Conservation (phyloP, 2,888 invertebrate genomes). For the Lycophotia porphyrea region DNA sequence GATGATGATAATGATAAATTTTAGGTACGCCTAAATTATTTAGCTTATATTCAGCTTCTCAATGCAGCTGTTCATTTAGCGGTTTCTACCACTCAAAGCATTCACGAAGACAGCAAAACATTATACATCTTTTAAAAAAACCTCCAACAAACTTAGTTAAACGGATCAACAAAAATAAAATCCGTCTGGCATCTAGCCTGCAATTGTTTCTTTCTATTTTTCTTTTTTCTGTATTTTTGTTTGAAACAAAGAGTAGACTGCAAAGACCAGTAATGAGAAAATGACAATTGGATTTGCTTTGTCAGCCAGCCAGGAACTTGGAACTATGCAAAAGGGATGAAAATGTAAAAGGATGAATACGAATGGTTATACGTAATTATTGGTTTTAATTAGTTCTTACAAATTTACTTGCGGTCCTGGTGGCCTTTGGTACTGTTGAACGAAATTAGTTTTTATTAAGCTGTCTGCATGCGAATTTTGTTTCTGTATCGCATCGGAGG, state of each 20-base stretch:
- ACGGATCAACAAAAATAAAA: conserved; percentile 69
- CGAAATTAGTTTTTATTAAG: conserved; percentile 9
- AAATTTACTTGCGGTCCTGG: conserved; percentile 28
- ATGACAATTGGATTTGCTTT: conserved; percentile 86
- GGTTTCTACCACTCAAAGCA: conserved; percentile 9
- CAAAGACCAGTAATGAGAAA: conserved; percentile 83
- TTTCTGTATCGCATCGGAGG: not conserved
- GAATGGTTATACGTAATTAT: conserved; percentile 55
- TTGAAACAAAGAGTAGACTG: conserved; percentile 80
- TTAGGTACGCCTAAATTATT: not conserved
- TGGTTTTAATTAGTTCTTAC: conserved; percentile 59
- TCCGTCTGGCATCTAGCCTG: conserved; percentile 59
- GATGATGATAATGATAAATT: too few species aligned
- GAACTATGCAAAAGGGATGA: conserved; percentile 73
- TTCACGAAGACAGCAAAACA: conserved; percentile 7
- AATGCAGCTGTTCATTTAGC: not conserved
- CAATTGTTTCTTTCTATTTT: conserved; percentile 68
- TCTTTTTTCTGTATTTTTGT: conserved; percentile 75
- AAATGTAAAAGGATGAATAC: conserved; percentile 64
- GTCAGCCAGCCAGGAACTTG: conserved; percentile 70
- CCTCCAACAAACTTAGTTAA: conserved; percentile 62
- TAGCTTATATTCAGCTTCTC: not conserved
- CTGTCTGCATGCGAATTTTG: not conserved
- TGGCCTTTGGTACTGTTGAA: conserved; percentile 6
- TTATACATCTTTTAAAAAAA: conserved; percentile 14